A percentile compares a stretch with the other conserved stretches of the same genome.
These are phyloP conservation scores for Lamellibrachia satsuma DNA, from an alignment of 2,888 invertebrate species.

Conservation along the genomic window DNA sequence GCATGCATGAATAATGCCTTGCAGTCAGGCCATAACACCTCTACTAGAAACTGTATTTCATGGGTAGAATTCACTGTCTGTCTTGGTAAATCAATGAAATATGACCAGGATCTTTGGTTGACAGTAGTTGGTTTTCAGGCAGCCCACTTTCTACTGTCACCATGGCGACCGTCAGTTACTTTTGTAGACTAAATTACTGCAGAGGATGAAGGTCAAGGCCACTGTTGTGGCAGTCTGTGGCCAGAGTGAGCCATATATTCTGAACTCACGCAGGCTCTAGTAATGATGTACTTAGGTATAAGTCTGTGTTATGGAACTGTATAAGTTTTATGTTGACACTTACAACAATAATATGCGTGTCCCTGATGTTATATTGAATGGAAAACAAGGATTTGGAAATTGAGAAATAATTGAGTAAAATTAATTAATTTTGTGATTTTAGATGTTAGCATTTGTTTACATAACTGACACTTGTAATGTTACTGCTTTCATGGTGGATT, in stretches of 20 bases:
- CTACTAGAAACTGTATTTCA: not conserved
- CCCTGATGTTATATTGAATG: not conserved
- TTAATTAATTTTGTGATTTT: too few species aligned
- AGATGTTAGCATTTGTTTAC: too few species aligned
- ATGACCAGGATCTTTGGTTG: not conserved
- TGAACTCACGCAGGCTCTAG: not conserved
- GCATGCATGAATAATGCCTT: not conserved
- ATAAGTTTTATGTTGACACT: not conserved
- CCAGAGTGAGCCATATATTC: not conserved
- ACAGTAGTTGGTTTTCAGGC: conserved; percentile 1
- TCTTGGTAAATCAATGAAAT: conserved; percentile 1
- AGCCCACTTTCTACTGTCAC: not conserved
- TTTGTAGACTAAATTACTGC: conserved; percentile 17
- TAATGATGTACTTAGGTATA: not conserved
- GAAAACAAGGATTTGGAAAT: not conserved
- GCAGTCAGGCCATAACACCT: not conserved
- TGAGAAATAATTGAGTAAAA: not conserved
- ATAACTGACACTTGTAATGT: too few species aligned
- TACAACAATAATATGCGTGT: not conserved
- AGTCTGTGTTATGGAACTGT: not conserved
- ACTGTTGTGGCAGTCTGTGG: not conserved
- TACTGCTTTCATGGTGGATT: too few species aligned
- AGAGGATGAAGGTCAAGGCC: not conserved
- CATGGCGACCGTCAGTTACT: not conserved
- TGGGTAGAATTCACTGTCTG: not conserved